Conservation (phyloP, 2,113 vertebrate species). For the Ctenodactylus gundi region DNA sequence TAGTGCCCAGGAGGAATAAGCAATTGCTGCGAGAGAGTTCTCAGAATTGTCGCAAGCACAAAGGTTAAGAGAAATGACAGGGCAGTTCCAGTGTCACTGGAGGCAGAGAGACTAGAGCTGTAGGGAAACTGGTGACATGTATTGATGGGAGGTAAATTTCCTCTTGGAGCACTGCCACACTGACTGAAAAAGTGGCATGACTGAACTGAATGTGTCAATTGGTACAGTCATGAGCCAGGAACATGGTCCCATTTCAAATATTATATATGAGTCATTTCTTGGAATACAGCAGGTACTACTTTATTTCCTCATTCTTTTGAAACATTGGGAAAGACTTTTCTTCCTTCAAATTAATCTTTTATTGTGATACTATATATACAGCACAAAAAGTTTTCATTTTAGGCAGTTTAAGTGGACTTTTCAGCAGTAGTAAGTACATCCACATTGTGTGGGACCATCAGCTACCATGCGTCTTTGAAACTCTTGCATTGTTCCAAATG, state of each 20-base stretch:
- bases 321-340: not conserved
- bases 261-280: not conserved
- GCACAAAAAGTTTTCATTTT: not conserved
- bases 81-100: not conserved
- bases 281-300: not conserved
- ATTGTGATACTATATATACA: not conserved
- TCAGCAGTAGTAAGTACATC: not conserved
- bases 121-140: not conserved
- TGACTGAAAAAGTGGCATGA: not conserved
- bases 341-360: not conserved
- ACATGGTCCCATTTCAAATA: not conserved
- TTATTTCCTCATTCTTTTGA: slow-evolving; percentile 10
- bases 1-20: not conserved
- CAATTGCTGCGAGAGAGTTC: slow-evolving; percentile 3
- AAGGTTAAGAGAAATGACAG: slow-evolving; percentile 51
- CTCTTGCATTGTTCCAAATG: not conserved
- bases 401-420: not conserved
- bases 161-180: not conserved
- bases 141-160: not conserved
- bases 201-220: not conserved
- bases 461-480: not conserved
- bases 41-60: slow-evolving; percentile 27
- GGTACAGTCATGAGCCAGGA: not conserved
- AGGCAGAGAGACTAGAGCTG: not conserved
- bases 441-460: not conserved